Conservation (phyloP, 2,113 vertebrate genomes). For the Leucosticte australis region DNA sequence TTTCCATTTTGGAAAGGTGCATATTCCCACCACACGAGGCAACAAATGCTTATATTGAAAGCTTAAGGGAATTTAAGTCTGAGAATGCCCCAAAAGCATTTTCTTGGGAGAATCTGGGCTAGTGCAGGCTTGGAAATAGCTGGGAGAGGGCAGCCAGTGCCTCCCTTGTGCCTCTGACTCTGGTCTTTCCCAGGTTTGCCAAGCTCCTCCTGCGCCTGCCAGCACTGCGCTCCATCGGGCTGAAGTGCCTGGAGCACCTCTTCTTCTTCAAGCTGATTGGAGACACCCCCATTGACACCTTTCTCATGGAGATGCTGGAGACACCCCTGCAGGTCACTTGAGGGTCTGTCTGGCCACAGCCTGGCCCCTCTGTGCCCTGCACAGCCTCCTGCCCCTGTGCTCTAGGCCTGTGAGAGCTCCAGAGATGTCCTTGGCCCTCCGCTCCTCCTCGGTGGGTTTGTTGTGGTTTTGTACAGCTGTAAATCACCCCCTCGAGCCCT, state of each 20-base stretch:
- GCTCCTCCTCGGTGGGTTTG: constrained; percentile 33
- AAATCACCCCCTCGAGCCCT: background rate
- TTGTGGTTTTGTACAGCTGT: constrained; percentile 48
- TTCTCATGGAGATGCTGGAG: constrained; percentile 98
- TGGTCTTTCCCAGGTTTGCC: constrained; percentile 81
- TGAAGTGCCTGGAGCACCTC: constrained; percentile 95
- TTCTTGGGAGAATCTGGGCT: background rate
- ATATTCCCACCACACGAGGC: accelerated
- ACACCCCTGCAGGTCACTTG: constrained; percentile 93
- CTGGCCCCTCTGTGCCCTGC: background rate
- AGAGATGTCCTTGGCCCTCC: background rate
- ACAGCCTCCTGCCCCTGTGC: background rate
- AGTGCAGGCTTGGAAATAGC: accelerated
- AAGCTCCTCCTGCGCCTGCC: constrained; percentile 92
- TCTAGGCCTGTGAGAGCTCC: background rate
- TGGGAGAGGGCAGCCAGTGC: background rate
- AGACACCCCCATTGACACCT: constrained; percentile 96
- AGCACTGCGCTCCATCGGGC: constrained; percentile 89
- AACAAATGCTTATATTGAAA: background rate
- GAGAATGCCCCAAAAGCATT: background rate
- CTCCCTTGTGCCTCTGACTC: background rate
- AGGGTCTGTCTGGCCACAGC: constrained; percentile 20
- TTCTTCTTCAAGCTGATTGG: constrained; percentile 98
- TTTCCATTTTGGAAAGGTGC: background rate
- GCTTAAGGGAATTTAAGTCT: background rate